These are phyloP conservation scores for Sinelater perroti DNA, from an alignment of 2,888 invertebrate genomes.

Conservation along the genomic window DNA sequence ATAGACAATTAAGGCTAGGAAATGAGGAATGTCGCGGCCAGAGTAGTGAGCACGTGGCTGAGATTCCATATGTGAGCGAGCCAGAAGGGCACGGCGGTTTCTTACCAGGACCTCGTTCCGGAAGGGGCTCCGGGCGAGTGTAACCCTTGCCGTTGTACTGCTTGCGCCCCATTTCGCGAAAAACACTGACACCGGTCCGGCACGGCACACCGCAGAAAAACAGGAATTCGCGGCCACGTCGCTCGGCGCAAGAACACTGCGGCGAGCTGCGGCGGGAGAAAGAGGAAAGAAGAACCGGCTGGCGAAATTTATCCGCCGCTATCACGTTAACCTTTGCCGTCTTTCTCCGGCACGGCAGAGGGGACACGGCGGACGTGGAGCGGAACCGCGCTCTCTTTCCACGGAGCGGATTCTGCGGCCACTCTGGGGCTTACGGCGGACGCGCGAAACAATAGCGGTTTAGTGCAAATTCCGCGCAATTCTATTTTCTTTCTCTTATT, in stretches of 20 bases:
- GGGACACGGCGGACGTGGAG: no score
- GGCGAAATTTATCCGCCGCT: conserved; percentile 28
- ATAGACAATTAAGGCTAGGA: no score
- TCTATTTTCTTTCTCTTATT: no score
- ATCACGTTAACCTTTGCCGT: conserved; percentile 35
- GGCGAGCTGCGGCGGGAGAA: conserved; percentile 35
- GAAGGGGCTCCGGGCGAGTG: conserved; percentile 55
- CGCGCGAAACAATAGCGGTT: no score
- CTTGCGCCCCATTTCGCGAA: conserved; percentile 61
- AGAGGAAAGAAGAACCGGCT: conserved; percentile 35
- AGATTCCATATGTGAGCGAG: conserved; percentile 26
- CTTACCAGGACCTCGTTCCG: conserved; percentile 66
- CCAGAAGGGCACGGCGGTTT: no score
- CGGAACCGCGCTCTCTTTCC: conserved; percentile 8
- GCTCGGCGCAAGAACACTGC: conserved; percentile 34
- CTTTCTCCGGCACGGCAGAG: conserved; percentile 21
- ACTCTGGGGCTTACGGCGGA: no score
- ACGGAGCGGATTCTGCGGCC: no score
- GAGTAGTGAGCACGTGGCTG: background rate
- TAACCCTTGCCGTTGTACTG: conserved; percentile 49
- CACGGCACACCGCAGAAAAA: conserved; percentile 13
- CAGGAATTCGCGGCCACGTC: conserved; percentile 31
- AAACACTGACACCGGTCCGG: background rate
- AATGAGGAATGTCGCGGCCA: no score
- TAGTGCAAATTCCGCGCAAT: no score